These are phyloP conservation scores for Malurus alboscapulatus DNA, from an alignment of 2,113 vertebrate genomes.

Conservation along the genomic window DNA sequence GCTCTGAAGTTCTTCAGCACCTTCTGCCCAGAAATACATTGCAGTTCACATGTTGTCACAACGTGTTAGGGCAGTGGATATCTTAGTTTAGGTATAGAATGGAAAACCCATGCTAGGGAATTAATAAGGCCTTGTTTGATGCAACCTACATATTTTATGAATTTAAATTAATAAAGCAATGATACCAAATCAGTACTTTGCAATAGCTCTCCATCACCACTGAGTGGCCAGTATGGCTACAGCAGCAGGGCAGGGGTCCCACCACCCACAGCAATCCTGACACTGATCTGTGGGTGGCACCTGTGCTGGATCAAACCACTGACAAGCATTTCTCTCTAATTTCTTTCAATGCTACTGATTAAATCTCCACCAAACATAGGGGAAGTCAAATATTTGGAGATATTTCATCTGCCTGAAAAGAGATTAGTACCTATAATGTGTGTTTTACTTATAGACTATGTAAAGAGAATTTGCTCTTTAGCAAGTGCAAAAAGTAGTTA, in stretches of 20 bases:
- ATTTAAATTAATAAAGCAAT: background rate
- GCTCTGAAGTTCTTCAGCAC: background rate
- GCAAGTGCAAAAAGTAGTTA: background rate
- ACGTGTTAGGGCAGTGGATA: background rate
- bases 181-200: background rate
- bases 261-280: too few relatives aligned
- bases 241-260: too few relatives aligned
- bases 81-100: background rate
- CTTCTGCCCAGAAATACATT: background rate
- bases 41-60: background rate
- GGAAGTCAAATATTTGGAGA: background rate
- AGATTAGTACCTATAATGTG: background rate
- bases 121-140: background rate
- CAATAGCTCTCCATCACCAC: background rate
- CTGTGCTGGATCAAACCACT: background rate
- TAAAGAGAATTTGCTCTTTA: background rate
- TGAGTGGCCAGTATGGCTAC: background rate
- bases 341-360: background rate
- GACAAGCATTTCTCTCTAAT: background rate
- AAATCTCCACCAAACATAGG: background rate
- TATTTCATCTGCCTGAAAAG: background rate
- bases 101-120: background rate
- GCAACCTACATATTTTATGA: background rate
- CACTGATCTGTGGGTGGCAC: background rate
- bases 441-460: fast-evolving